These are phyloP conservation scores for Xenopus petersii DNA, from an alignment of 2,797 vertebrate genomes.

Conservation along the genomic window DNA sequence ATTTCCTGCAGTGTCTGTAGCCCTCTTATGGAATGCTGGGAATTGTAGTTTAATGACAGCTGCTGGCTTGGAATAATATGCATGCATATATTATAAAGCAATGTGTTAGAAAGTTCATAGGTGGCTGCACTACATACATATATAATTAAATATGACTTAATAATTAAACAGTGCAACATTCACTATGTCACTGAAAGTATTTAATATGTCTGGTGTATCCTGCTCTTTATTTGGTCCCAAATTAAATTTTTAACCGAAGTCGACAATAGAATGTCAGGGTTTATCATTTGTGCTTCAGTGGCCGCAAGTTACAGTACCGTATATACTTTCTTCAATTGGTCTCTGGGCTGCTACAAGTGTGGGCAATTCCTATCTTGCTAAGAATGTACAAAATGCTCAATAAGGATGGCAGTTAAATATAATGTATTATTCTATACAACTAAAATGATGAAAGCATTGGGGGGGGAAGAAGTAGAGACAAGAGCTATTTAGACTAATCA, in stretches of 20 bases:
- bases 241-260: constrained; percentile 36
- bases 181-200: constrained; percentile 30
- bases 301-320: background rate
- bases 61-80: background rate
- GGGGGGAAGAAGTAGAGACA: too few relatives aligned
- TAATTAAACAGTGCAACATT: constrained; percentile 48
- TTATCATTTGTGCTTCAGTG: constrained; percentile 37
- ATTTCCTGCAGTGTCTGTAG: too few relatives aligned
- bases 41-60: too few relatives aligned
- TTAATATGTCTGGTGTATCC: constrained; percentile 42
- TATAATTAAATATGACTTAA: constrained; percentile 46
- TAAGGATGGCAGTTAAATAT: too few relatives aligned
- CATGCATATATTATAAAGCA: constrained; percentile 16
- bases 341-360: constrained; percentile 16
- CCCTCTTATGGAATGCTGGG: too few relatives aligned
- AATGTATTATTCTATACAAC: too few relatives aligned
- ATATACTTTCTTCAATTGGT: constrained; percentile 24
- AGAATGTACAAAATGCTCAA: too few relatives aligned
- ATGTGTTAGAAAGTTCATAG: constrained; percentile 40
- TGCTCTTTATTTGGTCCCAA: constrained; percentile 22
- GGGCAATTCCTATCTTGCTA: background rate
- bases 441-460: too few relatives aligned
- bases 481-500: too few relatives aligned
- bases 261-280: constrained; percentile 35
- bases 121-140: constrained; percentile 25